phyloP scores from a whole-genome alignment of 2,113 vertebrate species.

The Cygnus buccinator region DNA sequence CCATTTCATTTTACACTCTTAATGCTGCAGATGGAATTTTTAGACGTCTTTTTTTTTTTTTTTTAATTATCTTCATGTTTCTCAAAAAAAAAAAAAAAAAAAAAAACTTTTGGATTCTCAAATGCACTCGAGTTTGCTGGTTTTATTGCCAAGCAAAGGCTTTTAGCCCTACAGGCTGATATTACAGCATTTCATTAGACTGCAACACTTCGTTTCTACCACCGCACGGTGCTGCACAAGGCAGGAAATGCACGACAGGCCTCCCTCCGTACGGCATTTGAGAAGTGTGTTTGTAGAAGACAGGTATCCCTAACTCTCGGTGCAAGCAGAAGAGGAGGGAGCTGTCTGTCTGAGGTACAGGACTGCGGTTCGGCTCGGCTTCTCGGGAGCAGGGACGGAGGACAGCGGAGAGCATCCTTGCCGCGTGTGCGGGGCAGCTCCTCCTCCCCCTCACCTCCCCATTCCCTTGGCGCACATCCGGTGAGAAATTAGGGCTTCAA shows the following conservation, averaged over 20 bases:
- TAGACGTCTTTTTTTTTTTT: neutral
- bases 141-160: neutral
- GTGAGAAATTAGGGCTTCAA: neutral
- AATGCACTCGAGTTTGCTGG: neutral
- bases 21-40: neutral
- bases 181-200: neutral
- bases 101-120: neutral
- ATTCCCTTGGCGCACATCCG: fast-evolving
- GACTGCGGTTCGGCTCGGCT: fast-evolving
- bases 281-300: fast-evolving
- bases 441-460: neutral
- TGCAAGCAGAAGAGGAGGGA: neutral
- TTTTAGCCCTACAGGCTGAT: fast-evolving
- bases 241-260: neutral
- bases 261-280: fast-evolving
- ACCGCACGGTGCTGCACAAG: neutral
- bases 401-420: fast-evolving
- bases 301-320: fast-evolving
- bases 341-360: fast-evolving
- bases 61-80: neutral
- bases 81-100: neutral
- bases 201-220: neutral
- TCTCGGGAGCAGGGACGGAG: fast-evolving
- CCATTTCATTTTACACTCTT: neutral
- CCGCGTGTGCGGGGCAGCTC: fast-evolving